Conservation (phyloP, 2,888 invertebrate genomes). For the Pachydiplax longipennis region DNA sequence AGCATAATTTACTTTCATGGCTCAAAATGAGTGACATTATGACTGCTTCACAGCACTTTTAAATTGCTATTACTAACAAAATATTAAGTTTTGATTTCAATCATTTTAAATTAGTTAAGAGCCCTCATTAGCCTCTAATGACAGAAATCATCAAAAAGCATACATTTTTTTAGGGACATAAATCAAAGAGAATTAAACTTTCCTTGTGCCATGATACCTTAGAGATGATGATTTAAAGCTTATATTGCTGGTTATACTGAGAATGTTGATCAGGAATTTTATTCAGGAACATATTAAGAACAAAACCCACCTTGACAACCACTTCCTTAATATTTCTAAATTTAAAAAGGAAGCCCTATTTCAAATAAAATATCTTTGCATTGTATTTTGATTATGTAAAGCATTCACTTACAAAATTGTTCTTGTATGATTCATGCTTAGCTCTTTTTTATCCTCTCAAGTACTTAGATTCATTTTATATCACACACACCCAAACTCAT, state of each 20-base stretch:
- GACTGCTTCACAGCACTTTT: not conserved
- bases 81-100: not conserved
- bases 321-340: not conserved
- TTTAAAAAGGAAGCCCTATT: not conserved
- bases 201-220: not conserved
- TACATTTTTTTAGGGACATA: not conserved
- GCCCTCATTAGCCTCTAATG: too few species aligned
- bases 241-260: not conserved
- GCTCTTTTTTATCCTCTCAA: not conserved
- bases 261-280: not conserved
- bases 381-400: not conserved
- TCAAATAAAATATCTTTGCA: not conserved
- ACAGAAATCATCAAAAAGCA: too few species aligned
- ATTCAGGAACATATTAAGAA: not conserved
- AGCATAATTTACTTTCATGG: not conserved
- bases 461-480: not conserved
- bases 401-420: not conserved
- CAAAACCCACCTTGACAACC: not conserved
- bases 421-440: not conserved
- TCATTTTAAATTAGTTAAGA: not conserved
- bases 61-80: not conserved
- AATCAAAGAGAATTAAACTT: not conserved
- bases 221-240: not conserved
- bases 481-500: conserved; percentile 94
- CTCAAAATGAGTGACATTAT: not conserved